Base-by-base conservation (phyloP, 2,888 invertebrate species). In the Mystacides longicornis region DNA sequence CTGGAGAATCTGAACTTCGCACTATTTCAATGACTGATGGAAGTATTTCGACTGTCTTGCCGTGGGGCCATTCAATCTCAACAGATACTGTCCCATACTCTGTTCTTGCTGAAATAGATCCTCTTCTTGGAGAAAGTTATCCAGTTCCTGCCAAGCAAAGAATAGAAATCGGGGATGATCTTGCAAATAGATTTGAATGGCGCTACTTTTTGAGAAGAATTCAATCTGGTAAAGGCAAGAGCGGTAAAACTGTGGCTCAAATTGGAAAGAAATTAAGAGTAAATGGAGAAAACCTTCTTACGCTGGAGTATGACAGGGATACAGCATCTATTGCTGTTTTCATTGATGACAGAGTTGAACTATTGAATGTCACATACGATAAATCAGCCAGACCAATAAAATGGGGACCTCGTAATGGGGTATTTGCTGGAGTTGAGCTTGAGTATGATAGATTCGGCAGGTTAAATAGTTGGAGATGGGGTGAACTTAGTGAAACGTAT, bases 131-230 rank as follows among this genome's bases (percentile, higher is more conserved):
- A 0, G 93, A 93, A 71, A 92, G 90, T 65, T 93, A 92, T 66
- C 93, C 93, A 0, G 91, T 93, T 0, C 92, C 93, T 1, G 90
- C 92, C 0, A 92, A 93, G 67, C 93, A 93, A 68, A 82, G 87
- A 57, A 91, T 89, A 0, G 93, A 93, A 75, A 87, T 93, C 16
- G 89, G 91, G 21, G 91, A 93, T 0, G 93, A 94, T 67, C 70
- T 93, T 53, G 92, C 93, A 0, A 95, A 95, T 66, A 81, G 94
- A 61, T 92, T 96, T 65, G 96, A 97, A 73, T 97, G 96, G 96
- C 81, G 94, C 42, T 96, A 93, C 73, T 93, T 93, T 75, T 78
- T 93, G 56, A 78, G 93, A 49, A 83, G 90, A 60, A 79, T 86
- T 31, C 81, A 84, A 62, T 81, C 81, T 2, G 78, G 74, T 63